Conservation (phyloP, 2,113 vertebrate genomes). For the Pedetes capensis region DNA sequence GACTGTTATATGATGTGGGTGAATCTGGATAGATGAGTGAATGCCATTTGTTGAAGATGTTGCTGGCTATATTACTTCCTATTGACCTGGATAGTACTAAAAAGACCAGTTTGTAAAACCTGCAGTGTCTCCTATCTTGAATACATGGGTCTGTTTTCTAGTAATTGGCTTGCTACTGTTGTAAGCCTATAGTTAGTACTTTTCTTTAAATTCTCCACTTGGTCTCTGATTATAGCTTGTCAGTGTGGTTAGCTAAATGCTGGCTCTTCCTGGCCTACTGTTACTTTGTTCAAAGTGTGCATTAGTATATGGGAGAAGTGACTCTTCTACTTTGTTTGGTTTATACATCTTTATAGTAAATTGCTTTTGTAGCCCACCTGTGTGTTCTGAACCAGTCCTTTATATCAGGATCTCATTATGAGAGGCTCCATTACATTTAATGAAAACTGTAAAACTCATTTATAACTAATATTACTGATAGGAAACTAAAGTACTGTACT, state of each 20-base stretch:
- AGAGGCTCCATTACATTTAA: constrained; percentile 20
- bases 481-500: background rate
- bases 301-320: background rate
- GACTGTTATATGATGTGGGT: background rate
- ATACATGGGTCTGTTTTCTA: background rate
- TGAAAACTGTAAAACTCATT: background rate
- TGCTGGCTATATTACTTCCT: background rate
- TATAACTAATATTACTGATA: background rate
- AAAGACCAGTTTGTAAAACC: constrained; percentile 27
- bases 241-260: background rate
- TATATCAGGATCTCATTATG: constrained; percentile 4
- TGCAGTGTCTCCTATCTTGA: background rate
- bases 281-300: background rate
- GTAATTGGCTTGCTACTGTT: constrained; percentile 2
- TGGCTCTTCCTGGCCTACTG: background rate
- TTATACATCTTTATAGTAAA: background rate
- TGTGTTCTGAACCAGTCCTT: background rate
- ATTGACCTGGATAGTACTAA: background rate
- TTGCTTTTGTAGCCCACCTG: background rate
- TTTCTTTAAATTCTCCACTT: constrained; percentile 36
- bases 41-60: constrained; percentile 2
- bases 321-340: constrained; percentile 17
- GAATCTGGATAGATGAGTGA: background rate
- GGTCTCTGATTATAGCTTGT: constrained; percentile 22
- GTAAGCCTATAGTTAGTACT: background rate